Evolutionary conservation across 2,888 invertebrate genomes (phyloP), one percentile per base, ranked within the genome.

Genomic region (Cephus rjabovi): DNA sequence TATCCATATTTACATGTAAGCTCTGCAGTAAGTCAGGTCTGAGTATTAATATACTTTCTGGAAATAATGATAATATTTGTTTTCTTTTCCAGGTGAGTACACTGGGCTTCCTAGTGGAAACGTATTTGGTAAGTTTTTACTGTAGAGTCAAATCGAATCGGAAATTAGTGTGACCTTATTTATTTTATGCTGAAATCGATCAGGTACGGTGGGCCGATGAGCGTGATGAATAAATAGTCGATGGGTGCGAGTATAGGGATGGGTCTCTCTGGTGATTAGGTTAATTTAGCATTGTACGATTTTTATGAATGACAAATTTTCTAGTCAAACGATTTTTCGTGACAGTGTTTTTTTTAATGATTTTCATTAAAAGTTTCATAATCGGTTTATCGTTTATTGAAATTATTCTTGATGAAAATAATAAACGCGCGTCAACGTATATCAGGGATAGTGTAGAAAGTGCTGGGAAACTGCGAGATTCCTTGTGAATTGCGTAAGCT

Each of bases 401-500:
- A 23, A 56, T 56, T 56, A 23, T 9, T 56, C 56, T 56, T 9
- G 23, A 56, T 56, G 15, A 56, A 56, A 56, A 23, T 23, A 15
- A 37, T 37, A 12, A 56, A 56, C 23, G 15, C 6, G 56, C 40
- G 40, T 15, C 1, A 15, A 40, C 6, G 23, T 56, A 9, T 23
- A 56, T 56, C 23, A 23, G 23, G 56, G 23, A 56, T 79, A 77
- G 84, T 79, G 81, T 88, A 87, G 89, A 89, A 89, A 88, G 88
- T 86, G 84, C 80, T 80, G 87, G 87, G 86, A 88, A 88, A 88
- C 86, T 83, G 81, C 79, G 77, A 77, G 82, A 82, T 80, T 79
- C 56, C 56, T 56, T 79, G 77, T 75, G 82, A 84, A 81, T 82
- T 81, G 87, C 86, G 87, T 86, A 89, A 89, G 84, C 83, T 82